Percentiles rank a stretch among this genome's conserved stretches.
These are phyloP conservation scores for Trissonchulus latispiculum DNA, from an alignment of 2,888 invertebrate genomes.

Conservation along the genomic window DNA sequence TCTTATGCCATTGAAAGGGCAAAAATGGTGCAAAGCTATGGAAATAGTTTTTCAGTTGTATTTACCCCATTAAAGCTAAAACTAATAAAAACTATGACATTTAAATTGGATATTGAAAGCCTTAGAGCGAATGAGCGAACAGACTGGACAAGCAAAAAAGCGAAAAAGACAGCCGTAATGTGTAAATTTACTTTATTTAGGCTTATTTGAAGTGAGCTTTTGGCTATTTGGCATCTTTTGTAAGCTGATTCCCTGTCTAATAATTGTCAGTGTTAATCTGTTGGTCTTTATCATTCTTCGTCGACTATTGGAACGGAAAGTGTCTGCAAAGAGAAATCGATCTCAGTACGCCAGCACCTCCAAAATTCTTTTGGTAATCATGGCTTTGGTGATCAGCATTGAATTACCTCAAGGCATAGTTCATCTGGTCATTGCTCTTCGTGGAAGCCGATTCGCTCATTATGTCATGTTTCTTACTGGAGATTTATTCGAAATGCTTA, in stretches of 20 bases:
- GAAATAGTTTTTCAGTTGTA: no score
- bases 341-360: background rate
- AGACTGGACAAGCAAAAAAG: no score
- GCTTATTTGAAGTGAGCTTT: background rate
- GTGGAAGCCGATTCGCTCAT: background rate
- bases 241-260: background rate
- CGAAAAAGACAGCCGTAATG: no score
- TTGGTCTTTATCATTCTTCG: background rate
- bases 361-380: background rate
- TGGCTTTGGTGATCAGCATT: background rate
- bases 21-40: no score
- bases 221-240: background rate
- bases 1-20: no score
- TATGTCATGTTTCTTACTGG: background rate
- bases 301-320: background rate
- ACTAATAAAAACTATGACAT: no score
- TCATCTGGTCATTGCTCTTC: background rate
- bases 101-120: no score
- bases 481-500: background rate
- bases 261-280: background rate
- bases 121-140: no score
- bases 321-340: background rate
- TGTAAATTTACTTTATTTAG: no score
- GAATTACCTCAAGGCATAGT: background rate
- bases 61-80: no score